Evolutionary conservation across 2,888 invertebrate species (phyloP), one percentile per base, ranked within the genome.

Genomic region (Lissonota sp.): DNA sequence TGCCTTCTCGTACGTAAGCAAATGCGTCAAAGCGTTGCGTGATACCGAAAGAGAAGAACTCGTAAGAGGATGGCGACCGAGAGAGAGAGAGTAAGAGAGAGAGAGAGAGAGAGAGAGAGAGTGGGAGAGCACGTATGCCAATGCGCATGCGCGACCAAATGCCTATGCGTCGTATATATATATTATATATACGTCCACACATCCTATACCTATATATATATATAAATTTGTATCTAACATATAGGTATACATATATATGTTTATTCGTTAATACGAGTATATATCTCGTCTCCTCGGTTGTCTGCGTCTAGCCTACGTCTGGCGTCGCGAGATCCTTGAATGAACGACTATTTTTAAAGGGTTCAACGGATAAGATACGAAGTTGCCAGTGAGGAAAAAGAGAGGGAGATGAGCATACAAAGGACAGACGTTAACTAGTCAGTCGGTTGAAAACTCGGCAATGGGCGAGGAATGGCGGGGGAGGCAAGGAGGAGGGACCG

Each of bases 301-400:
- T 72, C 80, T 69, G 72, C 72, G 90, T 90, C 90, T 90, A 87
- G 88, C 83, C 81, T 83, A 85, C 86, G 90, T 90, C 90, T 90
- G 88, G 87, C 86, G 77, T 66, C 81, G 81, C 79, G 37, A 85
- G 88, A 90, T 90, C 90, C 90, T 90, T 90, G 90, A 90, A 90
- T 89, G 90, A 90, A 90, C 85, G 88, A 84, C 90, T 90, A 89
- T 90, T 90, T 90, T 90, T 90, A 89, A 90, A 90, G 87, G 88
- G 86, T 85, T 69, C 77, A 86, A 86, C 86, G 87, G 84, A 88
- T 87, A 88, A 88, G 87, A 87, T 85, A 88, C 84, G 76, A 63
- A 79, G 78, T 55, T 80, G 82, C 80, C 78, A 82, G 74, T 71
- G 74, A 67, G 39, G 58, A 71, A 26, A 53, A 63, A 62, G 39